phyloP scores from a whole-genome alignment of 2,797 vertebrate genomes.

The Pitangus sulphuratus region DNA sequence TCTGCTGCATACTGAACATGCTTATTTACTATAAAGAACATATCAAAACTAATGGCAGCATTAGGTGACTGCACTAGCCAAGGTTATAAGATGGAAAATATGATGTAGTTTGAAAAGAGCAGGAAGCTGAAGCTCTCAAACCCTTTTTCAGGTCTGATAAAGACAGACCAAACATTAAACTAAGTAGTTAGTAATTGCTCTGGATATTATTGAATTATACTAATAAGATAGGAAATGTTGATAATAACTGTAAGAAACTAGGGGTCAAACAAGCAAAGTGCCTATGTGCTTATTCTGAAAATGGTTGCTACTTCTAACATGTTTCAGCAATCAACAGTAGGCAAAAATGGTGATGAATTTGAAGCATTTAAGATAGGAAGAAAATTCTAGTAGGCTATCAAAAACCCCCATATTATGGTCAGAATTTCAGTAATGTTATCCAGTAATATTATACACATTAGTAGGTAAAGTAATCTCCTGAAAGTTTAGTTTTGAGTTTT shows the following conservation, averaged over 20 bases:
- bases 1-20: not conserved
- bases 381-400: not conserved
- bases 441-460: not conserved
- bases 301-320: not conserved
- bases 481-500: not conserved
- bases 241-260: not conserved
- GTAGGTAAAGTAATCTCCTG: not conserved
- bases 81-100: not conserved
- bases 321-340: not conserved
- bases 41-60: not conserved
- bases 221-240: not conserved
- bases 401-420: accelerated
- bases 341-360: not conserved
- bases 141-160: not conserved
- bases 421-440: not conserved
- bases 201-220: not conserved
- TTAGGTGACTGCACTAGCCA: not conserved
- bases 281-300: not conserved
- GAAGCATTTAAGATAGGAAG: not conserved
- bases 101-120: not conserved
- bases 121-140: not conserved
- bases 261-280: not conserved
- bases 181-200: not conserved
- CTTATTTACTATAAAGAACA: not conserved
- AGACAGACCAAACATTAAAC: not conserved